Evolutionary conservation across 2,888 invertebrate species (phyloP).

Genomic region (Nomada ruficornis): DNA sequence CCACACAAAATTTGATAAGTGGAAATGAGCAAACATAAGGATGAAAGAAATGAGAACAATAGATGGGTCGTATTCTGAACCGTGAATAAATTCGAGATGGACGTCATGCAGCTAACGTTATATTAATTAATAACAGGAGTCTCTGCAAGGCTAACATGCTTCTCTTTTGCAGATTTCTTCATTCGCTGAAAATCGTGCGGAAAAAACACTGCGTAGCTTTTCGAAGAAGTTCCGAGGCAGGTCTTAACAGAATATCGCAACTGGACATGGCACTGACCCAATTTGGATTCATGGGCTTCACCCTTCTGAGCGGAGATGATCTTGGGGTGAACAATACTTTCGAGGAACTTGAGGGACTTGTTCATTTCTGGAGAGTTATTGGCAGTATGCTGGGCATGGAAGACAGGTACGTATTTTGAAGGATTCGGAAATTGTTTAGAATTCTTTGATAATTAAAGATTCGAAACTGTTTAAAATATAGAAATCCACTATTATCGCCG

Average conservation of each 20-base stretch:
- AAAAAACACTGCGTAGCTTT: constrained; percentile 89
- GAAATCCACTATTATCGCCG: too few relatives aligned
- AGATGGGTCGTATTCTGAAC: background rate
- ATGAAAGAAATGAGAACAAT: background rate
- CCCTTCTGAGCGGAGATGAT: constrained; percentile 87
- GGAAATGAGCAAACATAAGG: constrained; percentile 4
- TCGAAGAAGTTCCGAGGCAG: constrained; percentile 84
- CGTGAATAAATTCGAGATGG: background rate
- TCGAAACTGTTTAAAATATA: too few relatives aligned
- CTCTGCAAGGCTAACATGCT: background rate
- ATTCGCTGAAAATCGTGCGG: constrained; percentile 88
- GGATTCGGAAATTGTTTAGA: background rate
- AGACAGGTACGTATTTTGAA: constrained; percentile 86
- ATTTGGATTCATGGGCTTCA: constrained; percentile 93
- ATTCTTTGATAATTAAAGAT: background rate
- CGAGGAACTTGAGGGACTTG: constrained; percentile 90
- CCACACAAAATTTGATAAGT: background rate
- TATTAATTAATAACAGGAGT: background rate
- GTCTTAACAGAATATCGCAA: constrained; percentile 89
- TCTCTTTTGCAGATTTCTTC: constrained; percentile 87
- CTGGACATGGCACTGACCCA: constrained; percentile 94
- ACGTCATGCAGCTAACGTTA: background rate
- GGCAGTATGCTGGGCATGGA: constrained; percentile 93
- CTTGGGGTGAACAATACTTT: constrained; percentile 88
- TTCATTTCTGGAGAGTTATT: constrained; percentile 94